Base-by-base conservation (phyloP, 2,113 vertebrate genomes). In the Tupaia chinensis region DNA sequence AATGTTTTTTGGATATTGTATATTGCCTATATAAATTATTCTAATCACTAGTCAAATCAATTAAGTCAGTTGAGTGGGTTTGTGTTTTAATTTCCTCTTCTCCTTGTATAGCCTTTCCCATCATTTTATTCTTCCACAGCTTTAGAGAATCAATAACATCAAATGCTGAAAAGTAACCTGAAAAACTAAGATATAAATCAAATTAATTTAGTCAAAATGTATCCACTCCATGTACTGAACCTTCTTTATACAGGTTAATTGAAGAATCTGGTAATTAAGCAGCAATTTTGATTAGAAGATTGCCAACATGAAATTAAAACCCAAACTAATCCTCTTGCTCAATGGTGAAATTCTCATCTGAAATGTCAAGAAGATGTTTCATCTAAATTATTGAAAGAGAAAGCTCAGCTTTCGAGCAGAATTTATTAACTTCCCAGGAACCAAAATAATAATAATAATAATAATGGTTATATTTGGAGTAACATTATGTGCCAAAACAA, bases 221-320 rank as follows among this genome's bases (percentile, higher is more conserved):
- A 93, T 93, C 69, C 60, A 68, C 23, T 93, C n/a, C n/a, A 70
- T 72, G n/a, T 86, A 93, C 72, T 54, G 27, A 91, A 83, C 13
- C 83, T 90, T 84, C 86, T 94, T 81, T 89, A 74, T 87, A 81
- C 53, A 89, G 22, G 63, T 89, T 82, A 93, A 93, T 74, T 80
- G 74, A 66, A 68, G 80, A 94, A 94, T 85, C 4, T 2, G 32
- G 20, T 86, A 84, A 91, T 91, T 91, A 94, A 94, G 66, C n/a
- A 94, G 54, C 69, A 91, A 79, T 94, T 96, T 92, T 88, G 63
- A 77, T 88, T 91, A 96, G 82, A 44, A 94, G 89, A 85, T 94
- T 95, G 32, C 73, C 32, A 94, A 87, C 77, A 73, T 92, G 82
- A 96, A 88, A 95, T 95, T 94, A 95, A 93, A 93, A 56, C 60